Conservation (phyloP, 2,113 vertebrate species). For the Xyliphius kryptos region DNA sequence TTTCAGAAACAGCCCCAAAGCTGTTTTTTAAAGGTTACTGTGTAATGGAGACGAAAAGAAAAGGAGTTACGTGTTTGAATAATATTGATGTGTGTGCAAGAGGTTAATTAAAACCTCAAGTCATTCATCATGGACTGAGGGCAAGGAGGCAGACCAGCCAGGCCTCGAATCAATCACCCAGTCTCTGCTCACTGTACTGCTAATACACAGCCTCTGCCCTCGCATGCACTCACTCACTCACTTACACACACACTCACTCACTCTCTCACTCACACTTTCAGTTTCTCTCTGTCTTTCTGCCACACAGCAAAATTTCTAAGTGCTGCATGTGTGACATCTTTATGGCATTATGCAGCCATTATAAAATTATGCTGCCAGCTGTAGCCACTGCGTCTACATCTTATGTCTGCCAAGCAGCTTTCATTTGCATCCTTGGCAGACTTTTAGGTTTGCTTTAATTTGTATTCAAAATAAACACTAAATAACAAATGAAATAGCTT, state of each 20-base stretch:
- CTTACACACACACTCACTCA: constrained; percentile 2
- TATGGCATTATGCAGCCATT: neutral
- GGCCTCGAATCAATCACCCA: constrained; percentile 45
- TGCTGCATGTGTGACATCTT: neutral
- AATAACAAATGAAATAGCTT: too few species aligned
- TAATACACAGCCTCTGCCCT: constrained; percentile 30
- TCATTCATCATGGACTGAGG: constrained; percentile 45
- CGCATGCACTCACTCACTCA: constrained; percentile 9
- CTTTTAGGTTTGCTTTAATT: too few species aligned
- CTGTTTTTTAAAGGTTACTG: constrained; percentile 48
- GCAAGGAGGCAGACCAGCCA: constrained; percentile 20
- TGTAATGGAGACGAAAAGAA: constrained; percentile 41
- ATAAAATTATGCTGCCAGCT: too few species aligned
- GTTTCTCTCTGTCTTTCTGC: neutral
- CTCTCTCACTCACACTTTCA: constrained; percentile 1
- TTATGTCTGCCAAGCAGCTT: too few species aligned
- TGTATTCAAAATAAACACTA: too few species aligned
- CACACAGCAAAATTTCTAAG: neutral
- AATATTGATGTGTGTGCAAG: constrained; percentile 53
- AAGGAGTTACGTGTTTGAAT: constrained; percentile 43
- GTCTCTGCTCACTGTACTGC: constrained; percentile 31
- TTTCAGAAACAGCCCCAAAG: constrained; percentile 44
- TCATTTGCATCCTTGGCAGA: too few species aligned
- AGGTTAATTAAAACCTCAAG: constrained; percentile 54
- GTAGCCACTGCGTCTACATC: too few species aligned